A percentile compares a stretch with the other conserved stretches of the same genome.
Conservation (phyloP, 2,113 vertebrate genomes). For the Pitta sordida region DNA sequence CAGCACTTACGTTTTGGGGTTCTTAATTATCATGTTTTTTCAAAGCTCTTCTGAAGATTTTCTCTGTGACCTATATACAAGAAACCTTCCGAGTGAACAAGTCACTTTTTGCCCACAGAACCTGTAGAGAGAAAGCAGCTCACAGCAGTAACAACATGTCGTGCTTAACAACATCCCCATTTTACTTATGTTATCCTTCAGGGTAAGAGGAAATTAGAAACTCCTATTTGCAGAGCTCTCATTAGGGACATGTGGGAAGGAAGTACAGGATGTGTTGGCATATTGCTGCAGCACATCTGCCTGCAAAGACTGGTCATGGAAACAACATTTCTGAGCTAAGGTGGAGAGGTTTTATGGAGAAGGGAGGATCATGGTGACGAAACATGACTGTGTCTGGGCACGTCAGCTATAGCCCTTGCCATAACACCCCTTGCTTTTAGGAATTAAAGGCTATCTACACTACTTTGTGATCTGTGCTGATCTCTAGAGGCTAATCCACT, state of each 20-base stretch:
- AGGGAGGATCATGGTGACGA: background rate
- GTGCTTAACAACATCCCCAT: background rate
- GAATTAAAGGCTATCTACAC: background rate
- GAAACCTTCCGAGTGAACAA: background rate
- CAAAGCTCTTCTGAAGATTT: background rate
- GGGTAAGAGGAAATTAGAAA: background rate
- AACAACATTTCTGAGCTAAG: fast-evolving
- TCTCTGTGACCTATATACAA: background rate
- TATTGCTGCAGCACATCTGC: background rate
- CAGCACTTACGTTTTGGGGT: background rate
- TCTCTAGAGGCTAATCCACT: background rate
- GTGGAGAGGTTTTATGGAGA: background rate
- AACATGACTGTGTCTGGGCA: background rate
- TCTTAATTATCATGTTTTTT: background rate
- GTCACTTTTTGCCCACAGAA: background rate
- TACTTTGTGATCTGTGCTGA: background rate
- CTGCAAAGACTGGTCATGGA: fast-evolving
- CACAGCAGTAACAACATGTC: background rate
- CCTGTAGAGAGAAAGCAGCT: background rate
- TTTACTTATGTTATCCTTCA: background rate
- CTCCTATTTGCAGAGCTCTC: background rate
- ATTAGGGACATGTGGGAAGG: background rate
- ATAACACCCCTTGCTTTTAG: background rate
- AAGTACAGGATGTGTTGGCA: background rate
- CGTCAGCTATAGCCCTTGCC: background rate